Evolutionary conservation across 2,113 vertebrate species (phyloP).

Genomic region (Stigmatopora argus): DNA sequence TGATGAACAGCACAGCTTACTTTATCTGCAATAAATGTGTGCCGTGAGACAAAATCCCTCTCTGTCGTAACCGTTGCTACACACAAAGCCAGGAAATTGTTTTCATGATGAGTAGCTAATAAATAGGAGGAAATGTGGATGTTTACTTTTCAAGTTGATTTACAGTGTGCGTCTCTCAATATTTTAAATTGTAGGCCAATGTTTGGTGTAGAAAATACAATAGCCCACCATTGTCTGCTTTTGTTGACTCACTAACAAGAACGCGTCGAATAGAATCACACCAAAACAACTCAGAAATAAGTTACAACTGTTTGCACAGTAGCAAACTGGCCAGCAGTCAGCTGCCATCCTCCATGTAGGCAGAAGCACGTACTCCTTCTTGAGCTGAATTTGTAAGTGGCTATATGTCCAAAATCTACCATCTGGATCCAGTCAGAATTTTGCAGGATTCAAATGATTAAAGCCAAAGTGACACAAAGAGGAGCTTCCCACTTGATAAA

Average conservation of each 20-base stretch:
- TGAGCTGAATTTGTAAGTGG: neutral
- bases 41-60: too few species aligned
- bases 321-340: neutral
- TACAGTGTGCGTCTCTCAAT: too few species aligned
- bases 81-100: too few species aligned
- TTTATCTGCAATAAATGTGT: too few species aligned
- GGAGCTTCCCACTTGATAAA: constrained; percentile 4
- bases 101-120: too few species aligned
- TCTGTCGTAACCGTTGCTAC: too few species aligned
- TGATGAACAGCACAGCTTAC: too few species aligned
- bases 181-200: too few species aligned
- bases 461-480: neutral
- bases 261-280: neutral
- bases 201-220: neutral
- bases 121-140: too few species aligned
- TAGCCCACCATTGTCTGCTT: neutral
- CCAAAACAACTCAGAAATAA: neutral
- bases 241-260: neutral
- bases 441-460: neutral
- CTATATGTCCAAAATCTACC: neutral
- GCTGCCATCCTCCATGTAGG: neutral
- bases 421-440: constrained; percentile 1
- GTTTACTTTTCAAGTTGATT: too few species aligned
- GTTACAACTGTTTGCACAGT: neutral
- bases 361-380: neutral